Evolutionary conservation across 2,888 invertebrate species (phyloP).

Genomic region (Philonicus albiceps): DNA sequence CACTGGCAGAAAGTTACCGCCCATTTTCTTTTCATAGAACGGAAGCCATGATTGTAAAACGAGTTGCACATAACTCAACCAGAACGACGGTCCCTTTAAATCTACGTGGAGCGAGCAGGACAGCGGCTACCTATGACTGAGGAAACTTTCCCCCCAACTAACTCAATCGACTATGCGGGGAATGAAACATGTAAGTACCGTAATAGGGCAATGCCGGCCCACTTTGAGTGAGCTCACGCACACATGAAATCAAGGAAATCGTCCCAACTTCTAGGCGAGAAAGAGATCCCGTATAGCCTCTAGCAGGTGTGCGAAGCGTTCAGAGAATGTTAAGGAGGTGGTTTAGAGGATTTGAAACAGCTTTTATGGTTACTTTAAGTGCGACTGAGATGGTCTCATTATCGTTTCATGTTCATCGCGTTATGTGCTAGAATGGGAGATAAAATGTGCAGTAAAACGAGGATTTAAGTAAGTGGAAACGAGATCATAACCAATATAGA

Average conservation of each 20-base stretch:
- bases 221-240: conserved; percentile 3
- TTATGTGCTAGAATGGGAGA: conserved; percentile 61
- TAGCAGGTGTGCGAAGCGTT: conserved; percentile 3
- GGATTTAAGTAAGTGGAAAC: conserved; percentile 65
- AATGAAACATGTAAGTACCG: conserved; percentile 22
- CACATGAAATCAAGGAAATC: conserved; percentile 23
- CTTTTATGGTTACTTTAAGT: conserved; percentile 63
- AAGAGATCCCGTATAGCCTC: not conserved
- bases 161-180: not conserved
- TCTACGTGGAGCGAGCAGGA: not conserved
- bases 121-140: conserved; percentile 41
- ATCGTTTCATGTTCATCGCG: conserved; percentile 56
- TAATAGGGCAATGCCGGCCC: conserved; percentile 27
- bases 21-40: conserved; percentile 52
- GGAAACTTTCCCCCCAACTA: conserved; percentile 45
- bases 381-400: conserved; percentile 64
- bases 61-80: conserved; percentile 59
- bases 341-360: conserved; percentile 10
- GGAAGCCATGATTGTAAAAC: conserved; percentile 63
- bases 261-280: not conserved
- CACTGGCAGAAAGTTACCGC: conserved; percentile 47
- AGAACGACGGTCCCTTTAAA: conserved; percentile 49
- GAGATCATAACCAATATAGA: conserved; percentile 64
- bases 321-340: not conserved
- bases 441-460: conserved; percentile 63